A percentile compares a stretch with the other conserved stretches of the same genome.
Evolutionary conservation across 2,797 vertebrate species (phyloP).

Genomic region (Anguilla marmorata): DNA sequence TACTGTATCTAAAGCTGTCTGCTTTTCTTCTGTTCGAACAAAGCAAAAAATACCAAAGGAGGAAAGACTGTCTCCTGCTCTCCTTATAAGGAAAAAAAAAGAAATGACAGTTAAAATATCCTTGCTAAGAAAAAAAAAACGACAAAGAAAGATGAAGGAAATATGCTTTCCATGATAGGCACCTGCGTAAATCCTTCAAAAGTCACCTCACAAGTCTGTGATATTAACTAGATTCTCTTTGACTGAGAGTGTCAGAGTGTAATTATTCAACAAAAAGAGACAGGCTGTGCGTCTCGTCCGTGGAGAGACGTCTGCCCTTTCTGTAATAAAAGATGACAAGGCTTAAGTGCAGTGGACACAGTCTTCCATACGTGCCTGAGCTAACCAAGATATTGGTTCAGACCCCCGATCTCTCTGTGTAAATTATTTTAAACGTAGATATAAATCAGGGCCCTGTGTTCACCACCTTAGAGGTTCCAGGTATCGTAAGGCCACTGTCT

Average conservation of each 20-base stretch:
- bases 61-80: too few relatives aligned
- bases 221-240: conserved; percentile 39
- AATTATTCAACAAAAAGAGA: conserved; percentile 30
- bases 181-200: neutral
- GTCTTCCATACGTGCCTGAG: conserved; percentile 50
- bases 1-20: neutral
- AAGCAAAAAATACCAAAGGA: neutral
- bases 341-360: conserved; percentile 51
- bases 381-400: conserved; percentile 41
- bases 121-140: neutral
- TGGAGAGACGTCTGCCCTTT: conserved; percentile 32
- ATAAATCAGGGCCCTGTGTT: conserved; percentile 71
- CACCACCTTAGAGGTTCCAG: conserved; percentile 62
- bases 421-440: conserved; percentile 66
- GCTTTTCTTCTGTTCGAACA: neutral
- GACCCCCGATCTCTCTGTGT: conserved; percentile 55
- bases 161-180: neutral
- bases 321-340: conserved; percentile 61
- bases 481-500: conserved; percentile 54
- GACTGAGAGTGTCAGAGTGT: conserved; percentile 36
- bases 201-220: conserved; percentile 50
- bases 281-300: neutral
- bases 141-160: neutral
- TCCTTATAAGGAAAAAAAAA: neutral
- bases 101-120: neutral